Base-by-base conservation (phyloP, 2,113 vertebrate species). In the Callithrix jacchus region DNA sequence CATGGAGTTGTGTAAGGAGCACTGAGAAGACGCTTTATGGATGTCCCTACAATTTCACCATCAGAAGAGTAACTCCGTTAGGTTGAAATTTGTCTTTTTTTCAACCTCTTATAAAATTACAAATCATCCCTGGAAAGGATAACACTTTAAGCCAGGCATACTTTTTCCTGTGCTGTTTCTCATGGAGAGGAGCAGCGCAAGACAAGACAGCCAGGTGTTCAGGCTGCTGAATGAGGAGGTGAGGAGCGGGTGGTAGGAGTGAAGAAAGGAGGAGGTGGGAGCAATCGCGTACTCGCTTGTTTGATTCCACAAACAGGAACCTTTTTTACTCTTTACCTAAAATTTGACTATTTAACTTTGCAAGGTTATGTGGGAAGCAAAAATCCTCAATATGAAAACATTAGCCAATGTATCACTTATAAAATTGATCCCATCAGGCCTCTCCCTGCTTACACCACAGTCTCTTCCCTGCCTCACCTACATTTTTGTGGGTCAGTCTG, bases 21-120 rank as follows among this genome's bases (percentile, higher is more conserved):
- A 12, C 18, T 14, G 49, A 35, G 64, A 42, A 30, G 32, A 56
- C 13, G 79, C 4, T 37, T 77, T 13, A 35, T 1, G 45, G 25
- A 47, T 2, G 1, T 54, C 25, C n/a, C 82, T 76, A 25, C 47
- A 68, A 17, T 81, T n/a, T 49, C 64, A 25, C n/a, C 9, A 10
- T n/a, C 2, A 21, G 49, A 71, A 42, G 42, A 77, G 35, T 30
- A 35, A 70, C 37, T 45, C 84, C 14, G 37, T 54, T 40, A 25
- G 61, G 42, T 73, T 94, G 52, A 76, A n/a, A 12, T 89, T 80
- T 52, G 25, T 58, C 21, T 77, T 95, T 70, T 77, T 27, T n/a
- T 61, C 30, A 52, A 12, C 23, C 12, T 14, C 23, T 84, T 66
- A 23, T 58, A 47, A n/a, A 94, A 92, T 58, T 71, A 30, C 16